Evolutionary conservation across 2,888 invertebrate species (phyloP), one percentile per base, ranked within the genome.

Genomic region (Pollenia labialis): DNA sequence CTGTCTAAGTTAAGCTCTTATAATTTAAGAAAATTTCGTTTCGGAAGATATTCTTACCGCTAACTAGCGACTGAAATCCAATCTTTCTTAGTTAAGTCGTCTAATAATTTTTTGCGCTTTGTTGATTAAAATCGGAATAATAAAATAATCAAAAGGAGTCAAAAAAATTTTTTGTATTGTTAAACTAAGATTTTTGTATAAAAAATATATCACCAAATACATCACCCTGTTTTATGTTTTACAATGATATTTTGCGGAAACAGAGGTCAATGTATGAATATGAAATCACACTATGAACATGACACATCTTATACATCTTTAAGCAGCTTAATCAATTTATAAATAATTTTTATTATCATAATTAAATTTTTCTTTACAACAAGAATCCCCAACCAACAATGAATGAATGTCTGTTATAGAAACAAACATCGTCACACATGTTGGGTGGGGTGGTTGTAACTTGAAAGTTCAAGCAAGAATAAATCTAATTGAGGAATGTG

Each of bases 261-360:
- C 83, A 77, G 87, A 84, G 87, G 87, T 87, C 87, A 87, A 81
- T 84, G 87, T 42, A 74, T 84, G 71, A 18, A 79, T 74, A 66
- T 18, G 44, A 69, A 74, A 68, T 74, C 60, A 76, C 81, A 76
- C 56, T 76, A 42, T 11, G 18, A 64, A 52, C 64, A 80, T 86
- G 83, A 86, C 85, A 82, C 79, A 82, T 82, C 77, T 82, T 52
- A 42, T 64, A 60, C 46, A 62, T 80, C 69, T 79, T 42, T 40
- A 42, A 50, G 44, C 6, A 42, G 56, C 66, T 48, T 72, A 62
- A 76, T 60, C 68, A 62, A 50, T 44, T 75, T 54, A 56, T 69
- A 56, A 68, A 44, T 44, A 52, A 68, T 82, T 80, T 86, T 58
- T 11, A 75, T 75, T 76, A 75, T 83, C 82, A 77, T 82, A 74